Base-by-base conservation (phyloP, 2,113 vertebrate genomes). In the Benitochromis conjunctus region DNA sequence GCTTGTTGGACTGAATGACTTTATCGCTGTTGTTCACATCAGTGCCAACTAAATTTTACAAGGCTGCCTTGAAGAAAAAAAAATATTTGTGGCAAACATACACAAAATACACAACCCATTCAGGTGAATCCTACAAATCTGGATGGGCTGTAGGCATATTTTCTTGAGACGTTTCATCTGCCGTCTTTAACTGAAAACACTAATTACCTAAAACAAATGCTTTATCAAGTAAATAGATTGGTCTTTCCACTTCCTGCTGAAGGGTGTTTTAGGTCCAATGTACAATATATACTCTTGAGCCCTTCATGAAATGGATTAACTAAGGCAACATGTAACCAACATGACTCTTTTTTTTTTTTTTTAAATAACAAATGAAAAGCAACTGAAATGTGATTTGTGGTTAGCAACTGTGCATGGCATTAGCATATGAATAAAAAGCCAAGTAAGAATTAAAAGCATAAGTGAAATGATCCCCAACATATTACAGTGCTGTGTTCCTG, bases 301-400 rank as follows among this genome's bases (percentile, higher is more conserved):
- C 93, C 93, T 94, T 91, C 64, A 36, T 86, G 85, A 92, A 92
- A 93, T 85, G 74, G 82, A 84, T 89, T 18, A 92, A 89, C 94
- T 95, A 95, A 96, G 95, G 96, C 95, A 94, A 94, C 92, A 89
- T 81, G 92, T 90, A 86, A 84, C 88, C 80, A 58, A 79, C 12
- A 21, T 34, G 46, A 84, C 24, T 84, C 54, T 29, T 38, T 69
- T 24, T 64, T 24, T 64, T 57, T 26, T 31, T 21, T 7, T 48
- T 55, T 56, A 56, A 56, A 51, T 76, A 74, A 87, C 80, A 89
- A 90, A 64, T 56, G 1, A 89, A 78, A 89, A 74, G 36, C 69
- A 86, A 81, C 74, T 56, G 10, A 85, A 86, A 88, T 54, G 51
- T 60, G 76, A 41, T 18, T 26, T 43, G 26, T 46, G 69, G 54